Evolutionary conservation across 2,888 invertebrate genomes (phyloP).

Genomic region (Lordiphosa fenestrarum): DNA sequence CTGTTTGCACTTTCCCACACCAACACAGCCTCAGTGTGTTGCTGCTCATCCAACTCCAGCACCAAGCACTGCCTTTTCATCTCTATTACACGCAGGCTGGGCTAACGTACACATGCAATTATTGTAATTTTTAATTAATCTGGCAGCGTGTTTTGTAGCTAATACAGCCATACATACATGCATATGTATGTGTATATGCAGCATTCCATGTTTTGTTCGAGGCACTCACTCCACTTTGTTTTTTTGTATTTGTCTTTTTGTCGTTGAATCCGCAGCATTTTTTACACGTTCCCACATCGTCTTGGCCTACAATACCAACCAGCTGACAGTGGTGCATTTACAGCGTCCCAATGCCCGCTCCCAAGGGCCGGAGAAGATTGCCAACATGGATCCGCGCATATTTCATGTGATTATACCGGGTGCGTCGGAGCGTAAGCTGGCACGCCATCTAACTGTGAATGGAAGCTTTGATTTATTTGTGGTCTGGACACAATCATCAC

Average conservation of each 20-base stretch:
- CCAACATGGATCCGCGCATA: slow-evolving; percentile 85
- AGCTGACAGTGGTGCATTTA: slow-evolving; percentile 85
- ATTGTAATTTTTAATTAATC: slow-evolving; percentile 76
- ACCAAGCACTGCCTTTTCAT: slow-evolving; percentile 10
- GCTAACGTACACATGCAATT: slow-evolving; percentile 68
- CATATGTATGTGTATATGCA: slow-evolving; percentile 37
- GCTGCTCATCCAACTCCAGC: too few species aligned
- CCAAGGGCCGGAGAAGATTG: slow-evolving; percentile 83
- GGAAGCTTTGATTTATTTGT: slow-evolving; percentile 82
- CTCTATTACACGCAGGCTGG: slow-evolving; percentile 38
- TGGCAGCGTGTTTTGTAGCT: slow-evolving; percentile 59
- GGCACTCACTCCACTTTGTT: slow-evolving; percentile 42
- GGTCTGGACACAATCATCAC: slow-evolving; percentile 92
- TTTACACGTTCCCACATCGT: slow-evolving; percentile 85
- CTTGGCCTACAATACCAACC: slow-evolving; percentile 86
- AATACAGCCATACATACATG: slow-evolving; percentile 47
- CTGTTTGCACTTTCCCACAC: slow-evolving; percentile 62
- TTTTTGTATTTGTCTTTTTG: slow-evolving; percentile 49
- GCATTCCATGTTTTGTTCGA: slow-evolving; percentile 38
- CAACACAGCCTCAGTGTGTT: slow-evolving; percentile 23
- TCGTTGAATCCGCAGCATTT: slow-evolving; percentile 81
- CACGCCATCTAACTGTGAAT: slow-evolving; percentile 79
- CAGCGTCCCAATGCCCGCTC: slow-evolving; percentile 82
- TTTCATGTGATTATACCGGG: slow-evolving; percentile 81
- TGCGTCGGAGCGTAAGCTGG: slow-evolving; percentile 75